Conservation (phyloP, 2,888 invertebrate species). For the Sminthurides aquaticus region DNA sequence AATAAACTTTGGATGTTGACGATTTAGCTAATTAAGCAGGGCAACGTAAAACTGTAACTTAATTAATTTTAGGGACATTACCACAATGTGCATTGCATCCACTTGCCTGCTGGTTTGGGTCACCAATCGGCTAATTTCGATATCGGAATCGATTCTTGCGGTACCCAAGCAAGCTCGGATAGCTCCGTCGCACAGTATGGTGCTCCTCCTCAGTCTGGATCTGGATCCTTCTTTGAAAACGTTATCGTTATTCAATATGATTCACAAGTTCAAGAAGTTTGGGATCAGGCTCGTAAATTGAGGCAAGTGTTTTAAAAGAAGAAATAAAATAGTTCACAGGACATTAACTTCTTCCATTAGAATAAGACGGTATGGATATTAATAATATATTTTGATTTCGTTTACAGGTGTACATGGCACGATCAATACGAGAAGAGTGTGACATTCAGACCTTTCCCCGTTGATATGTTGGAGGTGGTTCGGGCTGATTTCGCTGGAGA, state of each 20-base stretch:
- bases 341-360: neutral
- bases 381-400: constrained; percentile 45
- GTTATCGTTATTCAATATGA: constrained; percentile 90
- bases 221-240: constrained; percentile 88
- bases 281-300: constrained; percentile 87
- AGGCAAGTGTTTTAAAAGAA: constrained; percentile 40
- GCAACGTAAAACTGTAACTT: too few species aligned
- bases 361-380: neutral
- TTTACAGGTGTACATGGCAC: constrained; percentile 77
- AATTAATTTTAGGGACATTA: constrained; percentile 68
- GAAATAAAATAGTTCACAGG: neutral
- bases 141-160: constrained; percentile 83
- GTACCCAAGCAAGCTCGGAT: constrained; percentile 84
- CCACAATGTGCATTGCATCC: constrained; percentile 84
- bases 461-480: constrained; percentile 91
- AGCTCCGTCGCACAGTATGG: constrained; percentile 67
- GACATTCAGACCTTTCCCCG: constrained; percentile 87
- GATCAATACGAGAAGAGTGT: constrained; percentile 92
- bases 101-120: constrained; percentile 79
- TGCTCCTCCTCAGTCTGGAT: constrained; percentile 77
- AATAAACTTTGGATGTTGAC: constrained; percentile 5
- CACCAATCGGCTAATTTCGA: constrained; percentile 81
- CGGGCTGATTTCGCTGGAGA: constrained; percentile 89
- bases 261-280: constrained; percentile 80
- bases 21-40: too few species aligned